Conservation (phyloP, 2,888 invertebrate species). For the Epinotia ramella region DNA sequence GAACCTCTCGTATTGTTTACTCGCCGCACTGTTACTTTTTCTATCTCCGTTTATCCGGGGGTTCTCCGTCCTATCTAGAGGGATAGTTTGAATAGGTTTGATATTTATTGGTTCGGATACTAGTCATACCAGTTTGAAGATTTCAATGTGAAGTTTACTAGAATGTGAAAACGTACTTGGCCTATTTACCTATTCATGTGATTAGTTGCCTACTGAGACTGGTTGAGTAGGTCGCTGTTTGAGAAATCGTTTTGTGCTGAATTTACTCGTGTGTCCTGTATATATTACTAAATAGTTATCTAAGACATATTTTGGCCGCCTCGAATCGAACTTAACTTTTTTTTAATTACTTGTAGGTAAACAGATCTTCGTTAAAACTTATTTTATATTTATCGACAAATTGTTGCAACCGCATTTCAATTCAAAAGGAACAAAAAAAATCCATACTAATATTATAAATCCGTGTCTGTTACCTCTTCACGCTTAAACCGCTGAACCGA, state of each 20-base stretch:
- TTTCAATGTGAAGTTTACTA: constrained; percentile 37
- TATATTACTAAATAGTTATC: neutral
- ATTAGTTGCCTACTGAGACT: constrained; percentile 2
- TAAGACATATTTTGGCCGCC: neutral
- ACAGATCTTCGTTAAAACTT: too few species aligned
- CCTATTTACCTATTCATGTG: constrained; percentile 42
- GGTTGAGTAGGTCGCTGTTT: constrained; percentile 49
- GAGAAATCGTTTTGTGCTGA: constrained; percentile 23
- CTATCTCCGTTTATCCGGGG: constrained; percentile 54
- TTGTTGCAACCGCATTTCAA: too few species aligned
- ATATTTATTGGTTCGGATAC: constrained; percentile 25
- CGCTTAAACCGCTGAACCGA: too few species aligned
- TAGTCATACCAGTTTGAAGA: constrained; percentile 34
- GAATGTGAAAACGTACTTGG: constrained; percentile 39
- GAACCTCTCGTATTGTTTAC: constrained; percentile 72
- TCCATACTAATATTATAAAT: too few species aligned
- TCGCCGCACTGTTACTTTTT: constrained; percentile 47
- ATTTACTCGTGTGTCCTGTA: constrained; percentile 3
- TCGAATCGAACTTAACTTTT: neutral
- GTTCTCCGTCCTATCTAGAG: too few species aligned
- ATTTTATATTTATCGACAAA: too few species aligned
- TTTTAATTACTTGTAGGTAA: too few species aligned
- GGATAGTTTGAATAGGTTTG: constrained; percentile 45
- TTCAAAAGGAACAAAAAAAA: too few species aligned
- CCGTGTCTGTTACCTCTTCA: too few species aligned